phyloP scores from a whole-genome alignment of 2,113 vertebrate species.

The Myotis davidii region DNA sequence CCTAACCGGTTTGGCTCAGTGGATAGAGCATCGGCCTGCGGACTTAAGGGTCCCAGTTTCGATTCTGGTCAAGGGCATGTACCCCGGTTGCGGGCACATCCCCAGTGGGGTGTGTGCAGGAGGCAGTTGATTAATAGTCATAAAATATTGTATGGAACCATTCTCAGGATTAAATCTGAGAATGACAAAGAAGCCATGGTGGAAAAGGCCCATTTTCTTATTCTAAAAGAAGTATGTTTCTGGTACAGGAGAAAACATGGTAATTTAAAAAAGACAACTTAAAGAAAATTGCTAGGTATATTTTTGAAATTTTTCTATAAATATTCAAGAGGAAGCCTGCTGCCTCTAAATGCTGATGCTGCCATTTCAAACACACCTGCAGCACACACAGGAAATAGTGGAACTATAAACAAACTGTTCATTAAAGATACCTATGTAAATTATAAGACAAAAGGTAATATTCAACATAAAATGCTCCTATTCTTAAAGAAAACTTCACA shows the following conservation, averaged over 20 bases:
- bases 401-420: conserved; percentile 59
- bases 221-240: conserved; percentile 19
- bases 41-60: too few species aligned
- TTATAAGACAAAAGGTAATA: conserved; percentile 72
- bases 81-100: too few species aligned
- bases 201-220: neutral
- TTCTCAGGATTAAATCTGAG: neutral
- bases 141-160: neutral
- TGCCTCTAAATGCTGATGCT: conserved; percentile 65
- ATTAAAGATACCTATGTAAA: conserved; percentile 72
- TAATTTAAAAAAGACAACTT: conserved; percentile 51
- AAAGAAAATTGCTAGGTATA: conserved; percentile 61
- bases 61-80: too few species aligned
- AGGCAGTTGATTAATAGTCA: neutral
- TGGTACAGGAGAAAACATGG: conserved; percentile 7
- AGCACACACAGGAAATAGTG: conserved; percentile 26
- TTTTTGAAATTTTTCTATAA: conserved; percentile 73
- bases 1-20: too few species aligned
- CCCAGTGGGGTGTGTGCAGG: too few species aligned
- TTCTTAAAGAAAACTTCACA: conserved; percentile 59
- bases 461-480: conserved; percentile 57
- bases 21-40: too few species aligned
- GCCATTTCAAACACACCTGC: conserved; percentile 63
- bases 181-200: neutral
- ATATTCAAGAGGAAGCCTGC: conserved; percentile 70